Evolutionary conservation across 2,888 invertebrate genomes (phyloP).

Genomic region (Rutpela maculata): DNA sequence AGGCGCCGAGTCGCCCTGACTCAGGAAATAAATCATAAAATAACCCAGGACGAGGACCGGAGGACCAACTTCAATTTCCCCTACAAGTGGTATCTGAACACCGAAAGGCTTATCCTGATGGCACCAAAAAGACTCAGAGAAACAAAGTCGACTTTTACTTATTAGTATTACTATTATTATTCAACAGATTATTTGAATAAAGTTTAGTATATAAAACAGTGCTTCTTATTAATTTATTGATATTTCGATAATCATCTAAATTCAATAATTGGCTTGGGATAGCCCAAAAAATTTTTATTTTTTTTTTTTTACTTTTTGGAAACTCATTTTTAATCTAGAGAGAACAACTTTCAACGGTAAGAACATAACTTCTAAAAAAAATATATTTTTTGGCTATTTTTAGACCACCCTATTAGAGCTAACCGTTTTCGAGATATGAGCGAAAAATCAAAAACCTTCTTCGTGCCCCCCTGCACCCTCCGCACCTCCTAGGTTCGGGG

Average conservation of each 20-base stretch:
- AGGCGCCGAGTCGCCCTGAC: background rate
- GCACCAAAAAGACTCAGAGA: slow-evolving; percentile 16
- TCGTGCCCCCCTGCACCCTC: too few species aligned
- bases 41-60: slow-evolving; percentile 11
- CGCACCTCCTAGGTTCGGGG: too few species aligned
- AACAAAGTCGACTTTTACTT: background rate
- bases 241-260: slow-evolving; percentile 1
- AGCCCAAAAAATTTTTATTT: too few species aligned
- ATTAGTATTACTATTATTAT: background rate
- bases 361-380: slow-evolving; percentile 2
- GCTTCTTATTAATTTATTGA: background rate
- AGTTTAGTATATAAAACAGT: background rate
- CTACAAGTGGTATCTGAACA: slow-evolving; percentile 10
- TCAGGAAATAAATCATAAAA: slow-evolving; percentile 10
- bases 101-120: background rate
- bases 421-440: too few species aligned
- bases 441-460: too few species aligned
- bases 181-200: background rate
- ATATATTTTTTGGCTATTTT: slow-evolving; percentile 16
- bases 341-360: background rate
- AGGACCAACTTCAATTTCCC: slow-evolving; percentile 8
- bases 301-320: background rate
- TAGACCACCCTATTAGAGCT: slow-evolving; percentile 10
- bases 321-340: background rate
- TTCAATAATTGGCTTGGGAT: background rate